A percentile compares a stretch with the other conserved stretches of the same genome.
Evolutionary conservation across 1,140 invertebrate species (phyloP).

Genomic region (Euura saliciscinereae): DNA sequence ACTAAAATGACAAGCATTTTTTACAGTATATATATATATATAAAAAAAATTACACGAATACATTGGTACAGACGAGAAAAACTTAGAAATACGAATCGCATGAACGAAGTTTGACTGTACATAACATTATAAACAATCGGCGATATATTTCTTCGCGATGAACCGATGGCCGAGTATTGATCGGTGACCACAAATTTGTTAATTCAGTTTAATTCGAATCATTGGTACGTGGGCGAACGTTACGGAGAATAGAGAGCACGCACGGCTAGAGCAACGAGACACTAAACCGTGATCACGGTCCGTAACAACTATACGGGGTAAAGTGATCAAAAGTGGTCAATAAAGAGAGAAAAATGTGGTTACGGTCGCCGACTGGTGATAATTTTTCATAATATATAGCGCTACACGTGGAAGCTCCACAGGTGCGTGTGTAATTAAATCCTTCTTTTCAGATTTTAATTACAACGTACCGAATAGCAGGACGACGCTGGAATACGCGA

Average conservation of each 20-base stretch:
- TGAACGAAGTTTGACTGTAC: no score
- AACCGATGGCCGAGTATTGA: neutral
- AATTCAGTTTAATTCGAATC: neutral
- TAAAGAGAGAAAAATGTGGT: constrained; percentile 5
- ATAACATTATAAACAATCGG: no score
- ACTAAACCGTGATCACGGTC: neutral
- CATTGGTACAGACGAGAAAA: no score
- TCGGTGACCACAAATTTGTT: neutral
- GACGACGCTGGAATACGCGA: neutral
- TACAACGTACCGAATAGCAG: neutral
- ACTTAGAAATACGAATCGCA: no score
- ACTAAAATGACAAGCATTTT: no score
- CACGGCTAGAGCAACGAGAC: neutral
- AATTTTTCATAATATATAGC: no score
- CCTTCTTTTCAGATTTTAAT: neutral
- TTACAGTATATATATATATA: no score
- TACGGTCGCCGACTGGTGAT: neutral
- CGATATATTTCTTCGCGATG: no score
- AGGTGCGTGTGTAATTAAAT: neutral
- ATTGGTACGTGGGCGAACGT: neutral
- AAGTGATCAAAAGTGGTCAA: neutral
- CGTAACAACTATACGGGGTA: neutral
- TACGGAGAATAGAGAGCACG: neutral
- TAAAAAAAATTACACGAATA: no score
- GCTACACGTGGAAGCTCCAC: neutral